These are phyloP conservation scores for Trididemnum clinides DNA, from an alignment of 23 tunicate genomes.

Conservation along the genomic window DNA sequence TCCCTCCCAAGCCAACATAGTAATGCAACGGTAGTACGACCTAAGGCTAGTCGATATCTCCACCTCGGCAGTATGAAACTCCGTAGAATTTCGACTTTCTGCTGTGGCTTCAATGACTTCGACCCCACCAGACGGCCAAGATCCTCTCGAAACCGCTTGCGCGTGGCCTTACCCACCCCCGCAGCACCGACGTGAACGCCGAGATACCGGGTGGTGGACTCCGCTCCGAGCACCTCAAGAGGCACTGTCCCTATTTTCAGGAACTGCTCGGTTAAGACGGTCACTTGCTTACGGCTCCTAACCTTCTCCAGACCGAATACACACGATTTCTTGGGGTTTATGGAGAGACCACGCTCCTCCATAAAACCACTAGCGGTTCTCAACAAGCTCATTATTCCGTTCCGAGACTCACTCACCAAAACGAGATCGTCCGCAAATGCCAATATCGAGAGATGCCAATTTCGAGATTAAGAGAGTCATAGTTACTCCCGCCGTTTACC, in stretches of 20 bases:
- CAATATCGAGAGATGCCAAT: neutral
- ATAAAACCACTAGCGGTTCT: neutral
- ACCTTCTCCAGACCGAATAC: neutral
- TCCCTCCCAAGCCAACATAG: conserved; percentile 9
- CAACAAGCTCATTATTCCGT: neutral
- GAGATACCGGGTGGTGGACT: neutral
- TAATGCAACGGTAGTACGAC: neutral
- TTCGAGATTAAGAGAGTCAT: neutral
- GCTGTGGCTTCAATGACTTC: neutral
- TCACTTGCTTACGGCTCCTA: neutral
- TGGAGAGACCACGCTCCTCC: neutral
- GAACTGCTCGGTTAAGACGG: neutral
- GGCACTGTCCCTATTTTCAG: neutral
- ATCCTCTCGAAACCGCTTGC: neutral
- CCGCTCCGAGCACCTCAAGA: neutral
- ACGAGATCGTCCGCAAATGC: conserved; percentile 5
- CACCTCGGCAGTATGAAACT: neutral
- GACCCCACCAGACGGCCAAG: conserved; percentile 9
- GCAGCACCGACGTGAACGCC: neutral
- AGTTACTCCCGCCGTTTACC: neutral
- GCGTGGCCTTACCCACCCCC: neutral
- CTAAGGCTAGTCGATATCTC: neutral
- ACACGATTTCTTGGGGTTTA: neutral
- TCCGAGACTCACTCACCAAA: neutral
- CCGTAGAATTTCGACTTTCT: neutral